phyloP scores from a whole-genome alignment of 2,888 invertebrate species.

The Apoderus coryli region DNA sequence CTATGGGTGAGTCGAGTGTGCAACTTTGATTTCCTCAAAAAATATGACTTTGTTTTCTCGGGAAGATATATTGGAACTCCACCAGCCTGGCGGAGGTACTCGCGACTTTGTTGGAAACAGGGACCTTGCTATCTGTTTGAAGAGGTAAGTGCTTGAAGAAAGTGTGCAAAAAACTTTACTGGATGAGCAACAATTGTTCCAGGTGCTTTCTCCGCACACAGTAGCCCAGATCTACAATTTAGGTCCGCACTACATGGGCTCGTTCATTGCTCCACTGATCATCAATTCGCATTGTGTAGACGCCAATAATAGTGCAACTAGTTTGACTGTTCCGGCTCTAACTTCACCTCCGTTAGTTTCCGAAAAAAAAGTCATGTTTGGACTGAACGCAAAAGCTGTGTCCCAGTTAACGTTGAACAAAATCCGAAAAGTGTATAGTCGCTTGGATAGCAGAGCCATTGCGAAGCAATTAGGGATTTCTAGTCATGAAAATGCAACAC shows the following conservation, averaged over 20 bases:
- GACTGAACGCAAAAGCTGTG: constrained; percentile 89
- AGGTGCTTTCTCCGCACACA: constrained; percentile 63
- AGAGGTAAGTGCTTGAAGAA: too few relatives aligned
- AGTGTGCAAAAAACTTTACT: too few relatives aligned
- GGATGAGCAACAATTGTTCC: too few relatives aligned
- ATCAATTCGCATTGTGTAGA: too few relatives aligned
- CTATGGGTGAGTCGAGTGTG: too few relatives aligned
- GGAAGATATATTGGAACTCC: constrained; percentile 82
- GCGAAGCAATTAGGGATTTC: constrained; percentile 97
- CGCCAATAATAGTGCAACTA: too few relatives aligned
- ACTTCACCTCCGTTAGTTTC: constrained; percentile 47
- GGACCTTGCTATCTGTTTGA: constrained; percentile 91
- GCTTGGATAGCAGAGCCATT: constrained; percentile 90
- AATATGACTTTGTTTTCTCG: too few relatives aligned
- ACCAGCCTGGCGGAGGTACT: constrained; percentile 84
- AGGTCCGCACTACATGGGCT: constrained; percentile 95
- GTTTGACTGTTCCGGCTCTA: too few relatives aligned
- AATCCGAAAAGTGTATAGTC: constrained; percentile 87
- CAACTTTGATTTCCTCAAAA: too few relatives aligned
- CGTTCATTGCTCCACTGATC: constrained; percentile 74
- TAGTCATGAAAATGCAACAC: constrained; percentile 97
- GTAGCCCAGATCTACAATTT: constrained; percentile 74
- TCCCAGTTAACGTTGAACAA: constrained; percentile 90
- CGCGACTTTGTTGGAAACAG: constrained; percentile 86
- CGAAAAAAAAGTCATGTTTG: constrained; percentile 46